Base-by-base conservation (phyloP, 1,140 invertebrate species). In the Arctopsyche grandis region DNA sequence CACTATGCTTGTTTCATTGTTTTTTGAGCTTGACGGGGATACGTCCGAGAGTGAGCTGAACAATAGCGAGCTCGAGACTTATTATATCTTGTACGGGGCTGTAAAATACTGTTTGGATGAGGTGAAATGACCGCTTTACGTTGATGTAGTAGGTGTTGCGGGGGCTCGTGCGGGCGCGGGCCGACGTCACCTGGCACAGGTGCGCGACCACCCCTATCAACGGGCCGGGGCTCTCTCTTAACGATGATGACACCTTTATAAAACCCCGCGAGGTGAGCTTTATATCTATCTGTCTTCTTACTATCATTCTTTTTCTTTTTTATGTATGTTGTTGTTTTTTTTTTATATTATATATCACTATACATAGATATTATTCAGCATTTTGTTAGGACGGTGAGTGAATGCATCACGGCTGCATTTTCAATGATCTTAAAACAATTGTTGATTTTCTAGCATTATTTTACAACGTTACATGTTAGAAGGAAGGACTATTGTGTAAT, bases 131-230 rank as follows among this genome's bases (percentile, higher is more conserved):
- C 74, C 46, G 48, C 48, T 75, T 79, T 79, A 69, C 78, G 63
- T 79, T 79, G 78, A 63, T 79, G 78, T 73, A 73, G 78, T 79
- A 79, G 90, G 90, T 88, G 88, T 91, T 86, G 88, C 91, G 88
- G 90, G 90, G 89, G 89, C 91, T 90, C 91, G 92, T 90, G 93
- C 93, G 90, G 93, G 92, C 88, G 93, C 91, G 87, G 92, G 91
- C 83, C 91, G 92, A 86, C 92, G 93, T 87, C 93, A 92, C 89
- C 90, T 94, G 90, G 92, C 93, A 91, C 93, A 94, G 89, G 92
- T 94, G 88, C 91, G 94, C 91, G 95, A 96, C 89, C 95, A 96
- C 92, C 95, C 95, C 89, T 96, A 96, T 92, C 94, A 96, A 92
- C 95, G 95, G 91, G 94, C 94, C 86, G 94, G 93, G 88, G 93